phyloP scores from a whole-genome alignment of 2,113 vertebrate species.

The Cheilinus undulatus region DNA sequence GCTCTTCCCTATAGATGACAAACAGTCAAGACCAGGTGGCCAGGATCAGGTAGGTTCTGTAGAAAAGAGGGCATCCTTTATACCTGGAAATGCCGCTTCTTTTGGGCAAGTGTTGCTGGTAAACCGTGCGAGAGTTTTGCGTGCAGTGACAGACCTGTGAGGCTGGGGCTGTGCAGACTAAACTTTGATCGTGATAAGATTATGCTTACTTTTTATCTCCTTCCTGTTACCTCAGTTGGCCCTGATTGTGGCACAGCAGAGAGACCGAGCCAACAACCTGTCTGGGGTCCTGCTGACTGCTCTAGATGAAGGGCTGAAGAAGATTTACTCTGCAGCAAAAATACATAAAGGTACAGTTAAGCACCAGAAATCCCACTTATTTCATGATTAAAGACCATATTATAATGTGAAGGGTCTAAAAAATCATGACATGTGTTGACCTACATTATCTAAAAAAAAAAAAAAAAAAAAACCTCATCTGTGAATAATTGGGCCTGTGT shows the following conservation, averaged over 20 bases:
- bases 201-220: conserved; percentile 23
- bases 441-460: neutral
- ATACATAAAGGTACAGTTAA: conserved; percentile 84
- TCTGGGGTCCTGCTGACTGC: conserved; percentile 90
- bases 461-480: neutral
- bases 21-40: conserved; percentile 87
- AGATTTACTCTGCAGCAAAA: conserved; percentile 88
- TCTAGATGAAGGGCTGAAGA: conserved; percentile 91
- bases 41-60: conserved; percentile 87
- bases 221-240: conserved; percentile 84
- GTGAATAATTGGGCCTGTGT: neutral
- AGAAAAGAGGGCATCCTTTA: neutral
- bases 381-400: neutral
- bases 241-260: conserved; percentile 90
- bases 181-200: conserved; percentile 5
- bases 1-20: conserved; percentile 92
- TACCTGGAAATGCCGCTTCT: neutral
- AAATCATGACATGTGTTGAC: neutral
- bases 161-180: neutral
- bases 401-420: neutral
- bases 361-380: too few relatives aligned
- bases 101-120: neutral
- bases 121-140: neutral
- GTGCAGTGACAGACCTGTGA: conserved; percentile 15
- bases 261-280: conserved; percentile 87